Percentiles rank a stretch among this genome's conserved stretches.
Evolutionary conservation across 2,888 invertebrate genomes (phyloP).

Genomic region (Nesidiocoris tenuis): DNA sequence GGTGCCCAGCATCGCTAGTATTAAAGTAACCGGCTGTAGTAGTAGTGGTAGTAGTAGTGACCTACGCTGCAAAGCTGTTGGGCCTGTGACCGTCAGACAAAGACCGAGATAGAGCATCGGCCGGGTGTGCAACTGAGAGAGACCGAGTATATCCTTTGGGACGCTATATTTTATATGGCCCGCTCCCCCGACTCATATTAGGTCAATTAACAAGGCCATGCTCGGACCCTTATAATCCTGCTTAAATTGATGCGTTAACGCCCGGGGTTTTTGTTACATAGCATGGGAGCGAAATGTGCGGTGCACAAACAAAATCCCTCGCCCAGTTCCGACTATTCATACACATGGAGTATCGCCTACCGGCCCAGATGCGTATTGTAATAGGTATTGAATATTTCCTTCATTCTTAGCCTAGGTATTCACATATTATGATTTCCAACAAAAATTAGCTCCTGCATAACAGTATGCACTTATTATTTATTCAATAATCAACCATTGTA

Average conservation of each 20-base stretch:
- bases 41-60: background rate
- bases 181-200: slow-evolving; percentile 42
- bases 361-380: no score
- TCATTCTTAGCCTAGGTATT: no score
- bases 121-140: no score
- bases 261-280: slow-evolving; percentile 30
- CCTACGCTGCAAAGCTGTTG: background rate
- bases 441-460: no score
- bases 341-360: no score
- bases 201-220: slow-evolving; percentile 42
- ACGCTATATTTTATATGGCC: slow-evolving; percentile 38
- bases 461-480: no score
- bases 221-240: slow-evolving; percentile 40
- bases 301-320: background rate
- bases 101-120: no score
- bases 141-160: slow-evolving; percentile 33
- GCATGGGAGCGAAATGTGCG: background rate
- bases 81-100: background rate
- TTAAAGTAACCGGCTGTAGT: no score
- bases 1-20: background rate
- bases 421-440: no score
- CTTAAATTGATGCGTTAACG: slow-evolving; percentile 41
- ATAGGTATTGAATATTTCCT: no score
- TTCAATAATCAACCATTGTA: no score
- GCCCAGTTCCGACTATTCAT: background rate